Conservation (phyloP, 2,888 invertebrate species). For the Agrotis puta region DNA sequence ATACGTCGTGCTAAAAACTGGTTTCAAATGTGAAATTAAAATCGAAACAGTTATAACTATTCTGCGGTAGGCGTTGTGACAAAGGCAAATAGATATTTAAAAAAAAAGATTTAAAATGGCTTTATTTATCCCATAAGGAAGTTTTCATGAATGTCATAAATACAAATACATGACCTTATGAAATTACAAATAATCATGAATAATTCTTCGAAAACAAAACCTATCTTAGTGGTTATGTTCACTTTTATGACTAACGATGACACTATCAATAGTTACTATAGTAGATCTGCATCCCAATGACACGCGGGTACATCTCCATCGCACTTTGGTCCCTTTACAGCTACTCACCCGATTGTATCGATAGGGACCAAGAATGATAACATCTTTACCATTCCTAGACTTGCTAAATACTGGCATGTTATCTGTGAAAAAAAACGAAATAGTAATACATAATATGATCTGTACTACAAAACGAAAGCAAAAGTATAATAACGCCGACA, state of each 20-base stretch:
- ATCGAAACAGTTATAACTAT: too few species aligned
- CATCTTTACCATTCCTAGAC: slow-evolving; percentile 8
- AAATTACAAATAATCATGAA: too few species aligned
- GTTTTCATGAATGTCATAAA: background rate
- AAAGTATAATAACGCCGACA: too few species aligned
- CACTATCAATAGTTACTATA: slow-evolving; percentile 33
- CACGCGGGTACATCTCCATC: slow-evolving; percentile 56
- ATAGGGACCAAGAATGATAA: slow-evolving; percentile 31
- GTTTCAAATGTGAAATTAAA: too few species aligned
- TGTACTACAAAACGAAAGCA: too few species aligned
- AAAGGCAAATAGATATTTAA: too few species aligned
- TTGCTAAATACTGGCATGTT: slow-evolving; percentile 20
- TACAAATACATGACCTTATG: too few species aligned
- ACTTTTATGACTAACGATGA: background rate
- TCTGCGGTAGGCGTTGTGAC: too few species aligned
- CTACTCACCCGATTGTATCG: slow-evolving; percentile 26
- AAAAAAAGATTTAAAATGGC: too few species aligned
- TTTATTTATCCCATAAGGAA: background rate
- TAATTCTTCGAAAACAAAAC: background rate
- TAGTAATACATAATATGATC: background rate
- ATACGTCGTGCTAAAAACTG: too few species aligned
- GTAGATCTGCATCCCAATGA: slow-evolving; percentile 31
- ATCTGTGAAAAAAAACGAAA: background rate
- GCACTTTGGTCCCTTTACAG: slow-evolving; percentile 53
- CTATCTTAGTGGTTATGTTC: background rate